Evolutionary conservation across 1,140 invertebrate species (phyloP), one percentile per base, ranked within the genome.

Genomic region (Psix sp.): DNA sequence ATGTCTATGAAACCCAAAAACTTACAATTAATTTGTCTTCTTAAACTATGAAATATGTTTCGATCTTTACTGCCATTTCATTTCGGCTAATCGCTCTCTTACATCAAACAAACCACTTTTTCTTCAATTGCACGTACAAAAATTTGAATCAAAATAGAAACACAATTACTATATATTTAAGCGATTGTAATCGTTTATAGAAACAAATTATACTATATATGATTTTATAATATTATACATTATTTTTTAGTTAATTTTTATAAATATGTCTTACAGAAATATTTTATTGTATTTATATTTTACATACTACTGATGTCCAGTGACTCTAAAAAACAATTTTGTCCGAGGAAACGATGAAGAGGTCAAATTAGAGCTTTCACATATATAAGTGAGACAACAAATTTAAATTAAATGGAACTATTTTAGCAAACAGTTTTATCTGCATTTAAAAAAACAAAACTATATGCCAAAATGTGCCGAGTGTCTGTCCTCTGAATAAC

Each of bases 381-480:
- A 38, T 74, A 57, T 74, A 65, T 16, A 77, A 59, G 36, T 59
- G 71, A 56, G 43, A 17, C 36, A 52, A n/a, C 4, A 59, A 60
- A 59, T 38, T 40, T 35, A 0, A 49, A 68, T 59, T 36, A 48
- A 35, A 54, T 60, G 33, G 11, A 73, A 66, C 59, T 77, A 73
- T 73, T 77, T 77, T 76, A 77, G 49, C 40, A 49, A 74, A 5
- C 11, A 73, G 40, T 63, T 75, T 49, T 56, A 76, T 67, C 45
- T 72, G 43, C 18, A 42, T 36, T 52, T 57, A 74, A 66, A 31
- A 7, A 40, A 51, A 59, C 11, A 57, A 77, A 60, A 79, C 31
- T 81, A 77, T 74, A 81, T 80, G 76, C 80, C 82, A 84, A 76
- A 77, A 80, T 72, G 82, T 84, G 82, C 82, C 81, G 80, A 81